Base-by-base conservation (phyloP, 2,888 invertebrate genomes). In the Drosophila dives region DNA sequence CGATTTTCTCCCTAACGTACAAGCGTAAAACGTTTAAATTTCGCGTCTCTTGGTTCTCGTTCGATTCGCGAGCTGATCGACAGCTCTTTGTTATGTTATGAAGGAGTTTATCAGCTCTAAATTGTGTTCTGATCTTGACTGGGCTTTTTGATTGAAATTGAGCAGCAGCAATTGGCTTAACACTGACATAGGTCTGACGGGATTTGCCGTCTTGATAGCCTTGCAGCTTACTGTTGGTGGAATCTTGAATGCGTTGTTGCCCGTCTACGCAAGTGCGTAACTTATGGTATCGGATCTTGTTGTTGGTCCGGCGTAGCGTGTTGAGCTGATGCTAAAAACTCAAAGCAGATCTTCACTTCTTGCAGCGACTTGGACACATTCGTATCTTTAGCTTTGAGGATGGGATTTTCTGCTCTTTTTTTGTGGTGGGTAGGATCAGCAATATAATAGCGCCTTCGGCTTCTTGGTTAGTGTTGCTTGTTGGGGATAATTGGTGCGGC, bases 101-200 rank as follows among this genome's bases (percentile, higher is more conserved):
- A 92, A 92, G 62, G 92, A 92, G 88, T 91, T 91, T 85, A 91
- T 90, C 79, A 92, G 84, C 80, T 91, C 90, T 87, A 91, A 73
- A 80, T 92, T 92, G 76, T 87, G 88, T 59, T 88, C 83, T 70
- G 89, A 90, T 81, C 92, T 83, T 63, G 89, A 73, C 79, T 91
- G 87, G 63, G 88, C 82, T 82, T 91, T 92, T 73, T 91, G 90
- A 86, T 92, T 91, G 82, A 91, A 91, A 77, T 91, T 92, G 73
- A 92, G 54, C 75, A 91, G 83, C 74, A 92, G 83, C 75, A 92
- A 76, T 83, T 92, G 90, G 78, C 84, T 92, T 92, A 91, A 72
- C 89, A 92, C 88, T 92, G 93, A 93, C 93, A 93, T 93, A 93
- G 88, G 91, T 90, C 90, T 90, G 86, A 82, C 83, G 76, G 80